Conservation (phyloP, 2,888 invertebrate genomes). For the Caenorhabditis sp. region DNA sequence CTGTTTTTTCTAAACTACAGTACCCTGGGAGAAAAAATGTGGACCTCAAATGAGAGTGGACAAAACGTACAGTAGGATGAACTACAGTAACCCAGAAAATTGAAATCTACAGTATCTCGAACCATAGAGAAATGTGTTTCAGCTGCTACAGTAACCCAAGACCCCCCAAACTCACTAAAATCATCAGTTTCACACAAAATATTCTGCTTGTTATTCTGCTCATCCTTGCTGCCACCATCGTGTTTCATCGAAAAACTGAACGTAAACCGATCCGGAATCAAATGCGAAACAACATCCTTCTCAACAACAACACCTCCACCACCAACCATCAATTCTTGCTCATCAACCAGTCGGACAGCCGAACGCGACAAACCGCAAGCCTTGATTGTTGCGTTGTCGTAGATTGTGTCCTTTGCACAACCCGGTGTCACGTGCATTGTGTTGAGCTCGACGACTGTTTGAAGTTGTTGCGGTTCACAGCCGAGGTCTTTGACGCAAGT, state of each 20-base stretch:
- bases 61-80: no score
- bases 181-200: constrained; percentile 96
- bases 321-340: constrained; percentile 80
- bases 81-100: no score
- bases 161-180: constrained; percentile 82
- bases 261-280: constrained; percentile 77
- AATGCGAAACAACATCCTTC: constrained; percentile 72
- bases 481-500: constrained; percentile 45
- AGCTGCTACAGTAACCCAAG: no score
- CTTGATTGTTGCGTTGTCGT: constrained; percentile 70
- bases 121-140: no score
- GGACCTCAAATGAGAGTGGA: no score
- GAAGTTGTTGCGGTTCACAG: constrained; percentile 66
- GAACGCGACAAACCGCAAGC: constrained; percentile 38
- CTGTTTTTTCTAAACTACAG: no score
- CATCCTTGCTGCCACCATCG: constrained; percentile 78
- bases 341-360: constrained; percentile 37
- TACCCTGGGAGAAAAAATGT: no score
- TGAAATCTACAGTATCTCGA: no score
- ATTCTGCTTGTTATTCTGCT: constrained; percentile 93
- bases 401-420: constrained; percentile 90
- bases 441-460: constrained; percentile 77
- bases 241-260: constrained; percentile 95
- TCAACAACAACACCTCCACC: constrained; percentile 56
- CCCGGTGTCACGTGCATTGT: constrained; percentile 91